A percentile compares a stretch with the other conserved stretches of the same genome.
These are phyloP conservation scores for Apamea anceps DNA, from an alignment of 2,888 invertebrate genomes.

Conservation along the genomic window DNA sequence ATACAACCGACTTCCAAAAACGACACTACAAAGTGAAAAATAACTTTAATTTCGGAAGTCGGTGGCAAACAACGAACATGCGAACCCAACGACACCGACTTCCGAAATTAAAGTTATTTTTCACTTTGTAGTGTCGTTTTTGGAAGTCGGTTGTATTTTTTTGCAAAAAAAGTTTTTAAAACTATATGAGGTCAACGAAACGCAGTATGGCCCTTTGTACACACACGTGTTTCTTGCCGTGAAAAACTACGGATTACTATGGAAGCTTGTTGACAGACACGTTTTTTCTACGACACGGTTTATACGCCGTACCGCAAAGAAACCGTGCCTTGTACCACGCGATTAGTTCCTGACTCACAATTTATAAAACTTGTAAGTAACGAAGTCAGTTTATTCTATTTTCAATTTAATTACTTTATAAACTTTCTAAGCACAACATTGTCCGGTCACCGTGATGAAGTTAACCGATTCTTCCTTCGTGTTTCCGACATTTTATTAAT, in stretches of 20 bases:
- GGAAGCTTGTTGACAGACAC: not conserved
- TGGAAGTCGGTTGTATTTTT: no score
- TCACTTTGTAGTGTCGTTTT: no score
- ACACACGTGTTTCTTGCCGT: not conserved
- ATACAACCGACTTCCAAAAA: no score
- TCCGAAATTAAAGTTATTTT: no score
- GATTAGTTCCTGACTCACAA: not conserved
- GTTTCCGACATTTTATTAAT: constrained; percentile 43
- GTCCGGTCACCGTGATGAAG: constrained; percentile 15
- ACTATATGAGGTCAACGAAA: not conserved
- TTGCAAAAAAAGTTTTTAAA: no score
- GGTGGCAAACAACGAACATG: no score
- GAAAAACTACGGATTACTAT: not conserved
- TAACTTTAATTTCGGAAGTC: no score
- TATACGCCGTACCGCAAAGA: not conserved
- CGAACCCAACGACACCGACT: no score
- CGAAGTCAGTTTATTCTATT: not conserved
- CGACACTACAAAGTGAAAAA: no score
- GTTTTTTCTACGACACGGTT: not conserved
- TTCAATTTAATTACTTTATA: constrained; percentile 12
- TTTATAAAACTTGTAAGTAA: not conserved
- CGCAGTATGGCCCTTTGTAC: not conserved
- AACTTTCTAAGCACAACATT: constrained; percentile 17
- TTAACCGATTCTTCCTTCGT: constrained; percentile 10
- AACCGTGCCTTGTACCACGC: not conserved